Conservation (phyloP, 2,113 vertebrate genomes). For the Lagenorhynchus albirostris region DNA sequence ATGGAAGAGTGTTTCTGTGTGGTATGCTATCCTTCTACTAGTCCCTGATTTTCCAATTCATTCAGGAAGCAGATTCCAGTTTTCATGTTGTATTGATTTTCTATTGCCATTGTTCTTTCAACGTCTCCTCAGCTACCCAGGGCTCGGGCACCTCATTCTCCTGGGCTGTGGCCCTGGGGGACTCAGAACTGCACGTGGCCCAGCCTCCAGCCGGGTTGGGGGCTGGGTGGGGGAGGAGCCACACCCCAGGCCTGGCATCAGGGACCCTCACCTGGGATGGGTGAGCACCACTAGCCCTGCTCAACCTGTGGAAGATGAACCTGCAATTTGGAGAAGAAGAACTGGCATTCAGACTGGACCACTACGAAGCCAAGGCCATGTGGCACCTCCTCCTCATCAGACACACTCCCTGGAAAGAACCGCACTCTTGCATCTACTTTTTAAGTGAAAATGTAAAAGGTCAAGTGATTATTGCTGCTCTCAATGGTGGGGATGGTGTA, state of each 20-base stretch:
- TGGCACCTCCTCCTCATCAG: constrained; percentile 92
- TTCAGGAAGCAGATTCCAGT: too few relatives aligned
- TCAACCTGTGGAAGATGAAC: constrained; percentile 85
- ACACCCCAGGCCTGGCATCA: too few relatives aligned
- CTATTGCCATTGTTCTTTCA: background rate
- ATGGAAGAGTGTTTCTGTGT: too few relatives aligned
- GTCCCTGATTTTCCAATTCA: too few relatives aligned
- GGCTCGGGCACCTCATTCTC: fast-evolving
- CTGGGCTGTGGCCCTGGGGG: background rate
- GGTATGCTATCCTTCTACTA: too few relatives aligned
- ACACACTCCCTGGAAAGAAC: constrained; percentile 87
- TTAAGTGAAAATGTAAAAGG: background rate
- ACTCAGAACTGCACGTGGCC: fast-evolving
- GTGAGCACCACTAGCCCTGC: constrained; percentile 85
- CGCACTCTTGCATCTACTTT: constrained; percentile 76
- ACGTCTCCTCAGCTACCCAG: background rate
- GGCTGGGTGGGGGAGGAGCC: background rate
- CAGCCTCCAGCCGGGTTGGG: fast-evolving
- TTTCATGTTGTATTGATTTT: too few relatives aligned
- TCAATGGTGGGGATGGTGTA: fast-evolving
- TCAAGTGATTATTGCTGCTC: background rate
- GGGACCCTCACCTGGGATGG: constrained; percentile 64
- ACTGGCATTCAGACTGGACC: constrained; percentile 81
- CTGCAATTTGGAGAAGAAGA: constrained; percentile 84
- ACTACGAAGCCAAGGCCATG: constrained; percentile 89